A percentile compares a stretch with the other conserved stretches of the same genome.
These are phyloP conservation scores for Peromyscus maniculatus DNA, from an alignment of 2,113 vertebrate genomes.

Conservation along the genomic window DNA sequence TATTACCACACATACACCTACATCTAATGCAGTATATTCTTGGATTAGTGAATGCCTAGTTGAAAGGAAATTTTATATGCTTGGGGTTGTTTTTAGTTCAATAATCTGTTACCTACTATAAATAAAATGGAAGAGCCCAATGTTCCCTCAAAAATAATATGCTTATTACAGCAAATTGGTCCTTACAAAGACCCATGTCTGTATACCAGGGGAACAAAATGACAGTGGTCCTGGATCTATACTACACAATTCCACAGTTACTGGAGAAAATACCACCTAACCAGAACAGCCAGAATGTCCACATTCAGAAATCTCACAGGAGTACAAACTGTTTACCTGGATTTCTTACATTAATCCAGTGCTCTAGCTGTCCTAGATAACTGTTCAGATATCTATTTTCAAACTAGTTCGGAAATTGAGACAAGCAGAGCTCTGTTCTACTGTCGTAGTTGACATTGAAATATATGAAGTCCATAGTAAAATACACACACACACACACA, in stretches of 20 bases:
- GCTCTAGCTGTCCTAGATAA: background rate
- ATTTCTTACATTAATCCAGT: background rate
- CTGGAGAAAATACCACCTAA: background rate
- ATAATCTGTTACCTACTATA: background rate
- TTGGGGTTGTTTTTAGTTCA: conserved; percentile 26
- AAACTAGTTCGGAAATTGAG: background rate
- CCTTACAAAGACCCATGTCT: background rate
- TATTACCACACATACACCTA: background rate
- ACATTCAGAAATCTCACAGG: conserved; percentile 27
- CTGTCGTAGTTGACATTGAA: background rate
- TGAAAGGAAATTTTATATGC: conserved; percentile 1
- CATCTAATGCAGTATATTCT: background rate
- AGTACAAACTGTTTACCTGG: background rate
- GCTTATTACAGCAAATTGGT: background rate
- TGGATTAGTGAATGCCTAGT: background rate
- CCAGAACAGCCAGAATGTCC: background rate
- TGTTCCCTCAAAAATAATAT: background rate
- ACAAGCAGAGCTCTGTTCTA: background rate
- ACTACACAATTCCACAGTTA: background rate
- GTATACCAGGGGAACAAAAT: conserved; percentile 32
- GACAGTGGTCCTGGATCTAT: background rate
- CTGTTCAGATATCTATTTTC: background rate
- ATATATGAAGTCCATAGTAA: conserved; percentile 20
- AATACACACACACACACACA: background rate
- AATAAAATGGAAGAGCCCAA: conserved; percentile 22